phyloP scores from a whole-genome alignment of 1,140 invertebrate genomes.

The Cydia amplana region DNA sequence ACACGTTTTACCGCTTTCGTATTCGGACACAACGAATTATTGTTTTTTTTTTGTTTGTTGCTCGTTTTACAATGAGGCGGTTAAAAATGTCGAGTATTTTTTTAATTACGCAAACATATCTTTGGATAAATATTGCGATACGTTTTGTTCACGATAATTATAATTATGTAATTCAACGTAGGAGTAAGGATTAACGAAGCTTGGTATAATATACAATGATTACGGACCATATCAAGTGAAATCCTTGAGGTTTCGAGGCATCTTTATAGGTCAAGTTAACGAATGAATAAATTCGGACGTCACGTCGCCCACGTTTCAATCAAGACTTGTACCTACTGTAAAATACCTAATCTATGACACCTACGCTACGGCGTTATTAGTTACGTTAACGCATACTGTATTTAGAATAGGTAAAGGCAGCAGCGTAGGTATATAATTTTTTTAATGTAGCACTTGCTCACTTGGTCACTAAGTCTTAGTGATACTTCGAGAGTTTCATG shows the following conservation, averaged over 20 bases:
- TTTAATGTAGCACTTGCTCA: too few species aligned
- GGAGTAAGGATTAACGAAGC: constrained; percentile 9
- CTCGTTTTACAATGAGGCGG: constrained; percentile 5
- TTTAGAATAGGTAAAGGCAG: not conserved
- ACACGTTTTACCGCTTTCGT: constrained; percentile 5
- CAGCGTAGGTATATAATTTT: too few species aligned
- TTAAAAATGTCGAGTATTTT: constrained; percentile 7
- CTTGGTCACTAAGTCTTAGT: too few species aligned
- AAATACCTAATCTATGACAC: constrained; percentile 41
- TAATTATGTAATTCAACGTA: constrained; percentile 14
- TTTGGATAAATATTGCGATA: not conserved
- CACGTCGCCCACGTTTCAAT: constrained; percentile 55
- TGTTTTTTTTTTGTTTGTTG: not conserved
- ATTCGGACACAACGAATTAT: constrained; percentile 6
- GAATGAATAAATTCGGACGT: constrained; percentile 45
- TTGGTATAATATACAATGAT: not conserved
- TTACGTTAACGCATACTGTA: not conserved
- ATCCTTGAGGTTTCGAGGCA: constrained; percentile 47
- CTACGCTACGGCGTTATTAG: constrained; percentile 41
- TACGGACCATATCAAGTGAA: constrained; percentile 22
- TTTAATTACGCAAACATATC: not conserved
- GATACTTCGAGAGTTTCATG: too few species aligned
- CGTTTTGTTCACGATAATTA: not conserved
- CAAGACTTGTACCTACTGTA: constrained; percentile 36
- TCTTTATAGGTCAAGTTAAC: constrained; percentile 64